phyloP scores from a whole-genome alignment of 2,113 vertebrate genomes.

The Vidua macroura region DNA sequence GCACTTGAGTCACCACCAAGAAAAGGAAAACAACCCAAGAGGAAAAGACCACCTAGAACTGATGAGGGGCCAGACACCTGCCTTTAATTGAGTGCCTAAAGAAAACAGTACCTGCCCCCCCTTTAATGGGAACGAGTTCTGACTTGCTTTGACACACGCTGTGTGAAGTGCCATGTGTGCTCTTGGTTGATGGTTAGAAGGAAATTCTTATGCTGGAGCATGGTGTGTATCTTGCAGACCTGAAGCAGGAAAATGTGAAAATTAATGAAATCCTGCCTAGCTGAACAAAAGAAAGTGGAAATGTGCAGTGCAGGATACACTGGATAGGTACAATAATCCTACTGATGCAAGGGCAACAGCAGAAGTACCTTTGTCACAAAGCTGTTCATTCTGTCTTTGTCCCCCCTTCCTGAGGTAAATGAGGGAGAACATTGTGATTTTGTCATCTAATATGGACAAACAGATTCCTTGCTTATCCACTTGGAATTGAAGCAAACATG shows the following conservation, averaged over 20 bases:
- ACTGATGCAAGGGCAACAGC: neutral
- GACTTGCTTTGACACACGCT: conserved; percentile 3
- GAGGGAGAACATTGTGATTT: neutral
- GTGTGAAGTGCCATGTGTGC: conserved; percentile 1
- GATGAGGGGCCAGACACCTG: conserved; percentile 58
- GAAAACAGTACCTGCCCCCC: conserved; percentile 28
- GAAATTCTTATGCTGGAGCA: conserved; percentile 17
- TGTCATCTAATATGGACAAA: neutral
- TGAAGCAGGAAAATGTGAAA: neutral
- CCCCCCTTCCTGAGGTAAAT: neutral
- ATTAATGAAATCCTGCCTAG: neutral
- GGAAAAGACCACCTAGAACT: conserved; percentile 63
- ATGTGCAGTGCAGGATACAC: neutral
- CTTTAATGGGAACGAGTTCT: conserved; percentile 38
- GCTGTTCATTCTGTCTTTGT: neutral
- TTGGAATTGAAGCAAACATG: neutral
- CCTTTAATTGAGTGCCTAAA: conserved; percentile 60
- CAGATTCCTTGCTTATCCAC: neutral
- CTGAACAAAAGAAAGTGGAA: neutral
- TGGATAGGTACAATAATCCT: neutral
- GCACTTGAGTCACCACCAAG: conserved; percentile 36
- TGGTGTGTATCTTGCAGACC: neutral
- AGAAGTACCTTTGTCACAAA: neutral
- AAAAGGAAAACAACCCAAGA: conserved; percentile 44
- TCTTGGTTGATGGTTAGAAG: neutral